These are phyloP conservation scores for Echinometra lucunter DNA, from an alignment of 53 echinoderm and acorn worm genomes.

Conservation along the genomic window DNA sequence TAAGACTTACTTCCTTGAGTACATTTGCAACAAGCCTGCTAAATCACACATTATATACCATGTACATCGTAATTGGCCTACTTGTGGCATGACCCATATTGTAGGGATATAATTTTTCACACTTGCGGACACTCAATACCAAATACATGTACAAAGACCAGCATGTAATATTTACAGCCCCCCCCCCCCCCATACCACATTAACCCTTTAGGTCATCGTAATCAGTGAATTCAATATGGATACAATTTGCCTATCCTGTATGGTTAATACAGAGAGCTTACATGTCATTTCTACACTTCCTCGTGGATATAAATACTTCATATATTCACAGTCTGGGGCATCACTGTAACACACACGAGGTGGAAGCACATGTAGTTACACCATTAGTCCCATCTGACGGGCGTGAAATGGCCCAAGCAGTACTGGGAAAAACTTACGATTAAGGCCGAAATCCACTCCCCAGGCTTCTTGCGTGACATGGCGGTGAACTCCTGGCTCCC, in stretches of 20 bases:
- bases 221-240: not conserved
- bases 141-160: not conserved
- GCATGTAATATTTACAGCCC: not conserved
- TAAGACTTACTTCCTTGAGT: conserved; percentile 17
- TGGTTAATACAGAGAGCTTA: not conserved
- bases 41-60: not conserved
- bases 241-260: not conserved
- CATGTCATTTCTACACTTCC: not conserved
- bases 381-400: not conserved
- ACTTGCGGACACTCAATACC: not conserved
- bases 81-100: not conserved
- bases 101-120: not conserved
- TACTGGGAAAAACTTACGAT: conserved; percentile 45
- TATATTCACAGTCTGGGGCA: not conserved
- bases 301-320: not conserved
- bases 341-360: not conserved
- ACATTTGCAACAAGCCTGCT: conserved; percentile 19
- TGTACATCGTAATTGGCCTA: not conserved
- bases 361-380: conserved; percentile 25
- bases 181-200: not conserved
- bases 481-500: not conserved
- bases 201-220: not conserved
- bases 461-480: conserved; percentile 63
- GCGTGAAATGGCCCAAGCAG: not conserved
- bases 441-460: conserved; percentile 56